A percentile compares a stretch with the other conserved stretches of the same genome.
phyloP scores from a whole-genome alignment of 2,113 vertebrate genomes.

The Andinoacara biseriatus region DNA sequence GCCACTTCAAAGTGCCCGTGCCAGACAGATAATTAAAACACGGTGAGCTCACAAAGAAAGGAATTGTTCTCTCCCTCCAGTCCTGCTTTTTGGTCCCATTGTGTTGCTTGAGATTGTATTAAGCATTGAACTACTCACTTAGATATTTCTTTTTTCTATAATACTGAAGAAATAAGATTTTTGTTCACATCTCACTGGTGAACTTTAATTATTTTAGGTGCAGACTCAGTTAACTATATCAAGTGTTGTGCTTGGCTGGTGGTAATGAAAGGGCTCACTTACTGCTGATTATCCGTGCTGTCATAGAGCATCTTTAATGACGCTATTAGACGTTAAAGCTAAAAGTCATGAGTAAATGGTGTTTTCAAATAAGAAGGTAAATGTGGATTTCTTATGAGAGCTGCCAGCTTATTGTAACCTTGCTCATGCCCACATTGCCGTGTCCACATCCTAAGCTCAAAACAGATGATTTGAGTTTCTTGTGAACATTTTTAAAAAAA shows the following conservation, averaged over 20 bases:
- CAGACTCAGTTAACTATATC: neutral
- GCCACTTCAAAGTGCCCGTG: slow-evolving; percentile 16
- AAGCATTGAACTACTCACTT: slow-evolving; percentile 3
- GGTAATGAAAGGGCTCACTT: neutral
- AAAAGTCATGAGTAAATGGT: neutral
- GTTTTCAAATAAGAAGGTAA: neutral
- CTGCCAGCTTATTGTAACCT: too few species aligned
- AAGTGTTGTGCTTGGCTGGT: neutral
- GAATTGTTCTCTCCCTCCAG: slow-evolving; percentile 26
- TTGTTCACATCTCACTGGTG: neutral
- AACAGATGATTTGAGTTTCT: neutral
- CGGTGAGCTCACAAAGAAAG: slow-evolving; percentile 25
- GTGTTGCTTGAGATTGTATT: slow-evolving; percentile 30
- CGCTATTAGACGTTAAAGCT: neutral
- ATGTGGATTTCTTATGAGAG: neutral
- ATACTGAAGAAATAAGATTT: neutral
- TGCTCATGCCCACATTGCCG: neutral
- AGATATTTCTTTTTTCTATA: neutral
- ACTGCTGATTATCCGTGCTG: neutral
- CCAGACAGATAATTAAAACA: slow-evolving; percentile 58
- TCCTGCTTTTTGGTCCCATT: slow-evolving; percentile 26
- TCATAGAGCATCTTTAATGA: neutral
- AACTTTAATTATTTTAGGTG: slow-evolving; percentile 10
- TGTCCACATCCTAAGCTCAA: neutral
- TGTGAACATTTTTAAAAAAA: neutral